Conservation (phyloP, 92 coral and sea anemone species). For the Epizoanthus ramosus region DNA sequence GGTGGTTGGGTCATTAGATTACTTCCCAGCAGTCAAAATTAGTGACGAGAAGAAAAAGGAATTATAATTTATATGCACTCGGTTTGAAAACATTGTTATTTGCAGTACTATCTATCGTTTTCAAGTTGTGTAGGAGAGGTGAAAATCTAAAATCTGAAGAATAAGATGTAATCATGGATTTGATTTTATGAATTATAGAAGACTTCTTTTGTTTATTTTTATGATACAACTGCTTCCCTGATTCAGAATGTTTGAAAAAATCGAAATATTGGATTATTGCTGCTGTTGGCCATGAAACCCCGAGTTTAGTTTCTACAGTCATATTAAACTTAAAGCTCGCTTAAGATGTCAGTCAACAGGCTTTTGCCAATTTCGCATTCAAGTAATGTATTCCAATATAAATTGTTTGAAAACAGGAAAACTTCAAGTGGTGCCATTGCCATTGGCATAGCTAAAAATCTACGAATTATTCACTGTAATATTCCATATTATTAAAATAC, state of each 20-base stretch:
- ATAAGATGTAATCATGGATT: not conserved
- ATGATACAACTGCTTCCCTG: no score
- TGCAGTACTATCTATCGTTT: constrained; percentile 7
- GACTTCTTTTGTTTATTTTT: not conserved
- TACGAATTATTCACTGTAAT: no score
- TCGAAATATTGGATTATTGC: no score
- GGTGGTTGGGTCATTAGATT: not conserved
- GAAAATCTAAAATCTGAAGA: not conserved
- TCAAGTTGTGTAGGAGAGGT: constrained; percentile 9
- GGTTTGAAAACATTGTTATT: not conserved
- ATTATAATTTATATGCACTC: constrained; percentile 10
- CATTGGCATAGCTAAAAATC: no score
- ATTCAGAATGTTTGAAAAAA: no score
- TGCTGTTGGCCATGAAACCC: no score
- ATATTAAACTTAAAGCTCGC: constrained; percentile 5
- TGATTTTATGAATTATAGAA: not conserved
- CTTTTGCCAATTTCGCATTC: constrained; percentile 1
- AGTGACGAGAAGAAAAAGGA: not conserved
- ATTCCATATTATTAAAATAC: no score
- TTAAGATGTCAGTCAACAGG: not conserved
- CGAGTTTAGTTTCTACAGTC: not conserved
- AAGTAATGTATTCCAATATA: not conserved
- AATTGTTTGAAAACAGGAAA: no score
- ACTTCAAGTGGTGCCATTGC: no score
- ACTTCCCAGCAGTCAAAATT: constrained; percentile 18